Evolutionary conservation across 92 coral and sea anemone species (phyloP).

Genomic region (Ricordea florida): DNA sequence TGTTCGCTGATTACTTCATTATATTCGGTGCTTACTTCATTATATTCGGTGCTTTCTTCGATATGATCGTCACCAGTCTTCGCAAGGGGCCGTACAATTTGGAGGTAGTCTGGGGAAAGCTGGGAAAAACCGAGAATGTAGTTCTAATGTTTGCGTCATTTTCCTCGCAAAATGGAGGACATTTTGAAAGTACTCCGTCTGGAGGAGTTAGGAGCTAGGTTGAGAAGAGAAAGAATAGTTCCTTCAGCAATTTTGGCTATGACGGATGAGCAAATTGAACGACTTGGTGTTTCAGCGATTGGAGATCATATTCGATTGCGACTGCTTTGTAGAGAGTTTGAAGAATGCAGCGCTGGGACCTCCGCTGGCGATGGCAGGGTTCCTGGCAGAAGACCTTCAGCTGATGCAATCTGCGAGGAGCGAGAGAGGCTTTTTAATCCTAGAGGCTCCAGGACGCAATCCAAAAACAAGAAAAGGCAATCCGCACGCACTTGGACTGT

Average conservation of each 20-base stretch:
- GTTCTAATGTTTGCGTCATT: background rate
- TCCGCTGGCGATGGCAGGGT: background rate
- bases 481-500: conserved; percentile 15
- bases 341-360: background rate
- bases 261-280: conserved; percentile 8
- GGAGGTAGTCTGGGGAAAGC: background rate
- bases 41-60: too few species aligned
- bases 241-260: conserved; percentile 13
- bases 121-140: background rate
- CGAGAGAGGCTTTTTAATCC: conserved; percentile 37
- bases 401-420: conserved; percentile 17
- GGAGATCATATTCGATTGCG: conserved; percentile 42
- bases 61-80: background rate
- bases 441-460: conserved; percentile 14
- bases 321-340: background rate
- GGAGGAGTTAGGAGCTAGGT: background rate
- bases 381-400: background rate
- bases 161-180: background rate
- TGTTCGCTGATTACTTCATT: too few species aligned
- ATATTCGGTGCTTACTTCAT: too few species aligned
- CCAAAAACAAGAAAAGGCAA: conserved; percentile 11
- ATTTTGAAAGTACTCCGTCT: conserved; percentile 15
- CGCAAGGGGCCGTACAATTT: background rate
- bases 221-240: conserved; percentile 13
- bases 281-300: conserved; percentile 15